Percentiles rank a stretch among this genome's conserved stretches.
Evolutionary conservation across 64 coral and sea anemone genomes (phyloP).

Genomic region (Porites australiensis): DNA sequence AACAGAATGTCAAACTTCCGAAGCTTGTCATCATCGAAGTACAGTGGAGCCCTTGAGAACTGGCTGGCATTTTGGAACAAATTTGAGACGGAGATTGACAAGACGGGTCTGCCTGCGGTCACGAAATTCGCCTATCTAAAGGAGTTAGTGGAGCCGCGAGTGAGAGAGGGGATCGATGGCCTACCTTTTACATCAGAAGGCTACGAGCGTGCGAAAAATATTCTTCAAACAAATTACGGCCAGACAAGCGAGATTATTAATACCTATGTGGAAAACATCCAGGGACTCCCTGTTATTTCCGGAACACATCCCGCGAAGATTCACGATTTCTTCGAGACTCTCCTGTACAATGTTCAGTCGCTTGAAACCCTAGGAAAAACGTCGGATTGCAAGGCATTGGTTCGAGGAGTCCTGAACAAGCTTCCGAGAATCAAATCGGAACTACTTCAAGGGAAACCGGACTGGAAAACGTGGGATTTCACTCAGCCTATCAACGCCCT

Average conservation of each 20-base stretch:
- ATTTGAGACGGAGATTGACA: slow-evolving; percentile 14
- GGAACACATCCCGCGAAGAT: slow-evolving; percentile 39
- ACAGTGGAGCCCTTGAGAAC: slow-evolving; percentile 19
- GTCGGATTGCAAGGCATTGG: too few relatives aligned
- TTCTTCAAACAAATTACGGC: slow-evolving; percentile 46
- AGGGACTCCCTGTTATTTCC: slow-evolving; percentile 45
- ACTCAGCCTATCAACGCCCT: too few relatives aligned
- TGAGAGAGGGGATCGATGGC: slow-evolving; percentile 40
- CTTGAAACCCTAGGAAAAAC: slow-evolving; percentile 17
- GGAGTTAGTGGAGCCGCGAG: slow-evolving; percentile 3
- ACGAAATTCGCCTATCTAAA: slow-evolving; percentile 73
- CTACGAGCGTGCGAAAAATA: slow-evolving; percentile 30
- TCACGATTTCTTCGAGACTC: slow-evolving; percentile 47
- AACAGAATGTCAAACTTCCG: slow-evolving; percentile 11
- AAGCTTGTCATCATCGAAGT: slow-evolving; percentile 42
- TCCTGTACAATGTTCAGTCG: slow-evolving; percentile 46
- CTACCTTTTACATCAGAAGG: slow-evolving; percentile 49
- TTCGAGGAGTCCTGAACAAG: too few relatives aligned
- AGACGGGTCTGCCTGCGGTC: not conserved
- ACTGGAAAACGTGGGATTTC: too few relatives aligned
- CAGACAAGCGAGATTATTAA: slow-evolving; percentile 56
- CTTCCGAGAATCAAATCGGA: too few relatives aligned
- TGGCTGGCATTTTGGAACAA: slow-evolving; percentile 59
- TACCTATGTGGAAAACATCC: slow-evolving; percentile 40
- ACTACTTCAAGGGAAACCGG: too few relatives aligned